Conservation (phyloP, 2,113 vertebrate genomes). For the Trichomycterus rosablanca region DNA sequence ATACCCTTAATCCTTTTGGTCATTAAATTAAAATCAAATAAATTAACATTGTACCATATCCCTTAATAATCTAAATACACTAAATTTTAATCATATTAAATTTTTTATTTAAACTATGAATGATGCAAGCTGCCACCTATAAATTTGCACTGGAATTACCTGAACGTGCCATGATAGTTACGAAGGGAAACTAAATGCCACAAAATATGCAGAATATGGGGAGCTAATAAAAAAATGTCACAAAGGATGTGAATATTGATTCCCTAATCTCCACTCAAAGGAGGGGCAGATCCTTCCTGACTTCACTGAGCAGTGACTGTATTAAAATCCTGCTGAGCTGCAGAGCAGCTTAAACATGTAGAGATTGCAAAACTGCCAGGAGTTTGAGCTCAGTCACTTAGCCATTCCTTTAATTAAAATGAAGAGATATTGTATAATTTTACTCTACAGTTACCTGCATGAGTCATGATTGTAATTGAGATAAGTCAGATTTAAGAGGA, state of each 20-base stretch:
- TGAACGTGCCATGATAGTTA: constrained; percentile 9
- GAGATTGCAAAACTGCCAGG: constrained; percentile 46
- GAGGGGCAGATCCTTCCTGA: constrained; percentile 7
- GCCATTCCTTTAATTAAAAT: constrained; percentile 19
- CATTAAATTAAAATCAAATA: too few species aligned
- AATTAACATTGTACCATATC: too few species aligned
- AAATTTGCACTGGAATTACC: constrained; percentile 22
- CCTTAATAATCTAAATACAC: too few species aligned
- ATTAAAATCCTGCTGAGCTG: constrained; percentile 20
- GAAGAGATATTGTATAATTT: constrained; percentile 11
- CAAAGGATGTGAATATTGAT: constrained; percentile 38
- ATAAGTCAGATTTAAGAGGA: constrained; percentile 7
- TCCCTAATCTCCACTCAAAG: constrained; percentile 34
- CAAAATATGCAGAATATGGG: constrained; percentile 15
- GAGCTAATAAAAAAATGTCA: constrained; percentile 40
- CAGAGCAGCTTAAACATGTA: constrained; percentile 27
- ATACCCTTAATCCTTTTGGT: too few species aligned
- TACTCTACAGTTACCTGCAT: constrained; percentile 4
- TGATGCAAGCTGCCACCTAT: too few species aligned
- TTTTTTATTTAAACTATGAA: too few species aligned
- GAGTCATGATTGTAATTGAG: constrained; percentile 8
- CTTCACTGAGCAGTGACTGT: neutral
- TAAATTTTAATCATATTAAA: too few species aligned
- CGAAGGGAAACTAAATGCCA: neutral
- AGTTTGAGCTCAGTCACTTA: constrained; percentile 34